Conservation (phyloP, 37 sponge, comb jelly and placozoan species). For the Dysidea cf. avara region DNA sequence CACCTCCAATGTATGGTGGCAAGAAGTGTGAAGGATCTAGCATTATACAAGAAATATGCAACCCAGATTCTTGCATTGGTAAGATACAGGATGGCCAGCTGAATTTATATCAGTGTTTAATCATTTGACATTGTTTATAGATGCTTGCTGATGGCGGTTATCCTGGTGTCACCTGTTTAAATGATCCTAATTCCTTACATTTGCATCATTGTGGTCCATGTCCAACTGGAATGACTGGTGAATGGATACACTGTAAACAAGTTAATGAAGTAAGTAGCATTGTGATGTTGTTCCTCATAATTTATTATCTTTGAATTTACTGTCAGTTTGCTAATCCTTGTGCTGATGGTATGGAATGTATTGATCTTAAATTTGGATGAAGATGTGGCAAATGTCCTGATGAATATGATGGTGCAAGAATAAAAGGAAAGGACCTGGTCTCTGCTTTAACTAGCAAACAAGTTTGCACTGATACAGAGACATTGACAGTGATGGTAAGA, state of each 20-base stretch:
- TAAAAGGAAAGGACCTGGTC: slow-evolving; percentile 39
- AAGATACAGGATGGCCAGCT: no score
- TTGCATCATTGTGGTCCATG: slow-evolving; percentile 91
- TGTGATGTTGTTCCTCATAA: no score
- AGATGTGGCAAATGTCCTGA: slow-evolving; percentile 81
- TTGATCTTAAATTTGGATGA: slow-evolving; percentile 55
- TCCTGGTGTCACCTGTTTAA: no score
- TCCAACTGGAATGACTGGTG: slow-evolving; percentile 76
- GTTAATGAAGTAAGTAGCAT: slow-evolving; percentile 67
- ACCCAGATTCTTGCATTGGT: no score
- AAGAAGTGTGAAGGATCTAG: slow-evolving; percentile 38
- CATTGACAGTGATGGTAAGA: no score
- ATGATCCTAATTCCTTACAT: no score
- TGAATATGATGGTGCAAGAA: slow-evolving; percentile 65
- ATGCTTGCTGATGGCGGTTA: no score
- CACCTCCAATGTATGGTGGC: slow-evolving; percentile 10
- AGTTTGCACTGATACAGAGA: no score
- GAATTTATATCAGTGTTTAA: no score
- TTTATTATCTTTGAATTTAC: slow-evolving; percentile 17
- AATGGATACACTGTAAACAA: slow-evolving; percentile 62
- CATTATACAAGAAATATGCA: no score
- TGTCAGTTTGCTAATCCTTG: slow-evolving; percentile 64
- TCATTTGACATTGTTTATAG: no score
- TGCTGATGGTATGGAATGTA: slow-evolving; percentile 54
- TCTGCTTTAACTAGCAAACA: slow-evolving; percentile 50